These are phyloP conservation scores for Micrasema longulum DNA, from an alignment of 1,140 invertebrate species.

Conservation along the genomic window DNA sequence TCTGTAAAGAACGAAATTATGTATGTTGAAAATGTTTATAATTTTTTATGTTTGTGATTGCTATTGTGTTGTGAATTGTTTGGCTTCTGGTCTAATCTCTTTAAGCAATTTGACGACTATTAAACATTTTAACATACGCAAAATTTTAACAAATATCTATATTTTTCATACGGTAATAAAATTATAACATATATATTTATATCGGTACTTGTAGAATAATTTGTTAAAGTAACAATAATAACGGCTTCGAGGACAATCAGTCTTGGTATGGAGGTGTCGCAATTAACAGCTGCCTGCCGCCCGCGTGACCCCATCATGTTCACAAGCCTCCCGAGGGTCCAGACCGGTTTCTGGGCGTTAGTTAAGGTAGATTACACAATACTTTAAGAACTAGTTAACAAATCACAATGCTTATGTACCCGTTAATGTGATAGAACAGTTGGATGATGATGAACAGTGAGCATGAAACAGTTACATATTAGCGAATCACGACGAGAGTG, in stretches of 20 bases:
- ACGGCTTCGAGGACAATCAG: constrained; percentile 34
- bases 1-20: constrained; percentile 21
- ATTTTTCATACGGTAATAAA: constrained; percentile 30
- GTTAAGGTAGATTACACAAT: constrained; percentile 12
- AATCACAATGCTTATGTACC: constrained; percentile 37
- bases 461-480: constrained; percentile 20
- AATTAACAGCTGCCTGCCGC: too few relatives aligned
- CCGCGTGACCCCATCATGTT: too few relatives aligned
- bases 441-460: background rate
- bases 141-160: constrained; percentile 24
- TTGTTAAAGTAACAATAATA: background rate
- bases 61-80: constrained; percentile 34
- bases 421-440: constrained; percentile 17
- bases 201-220: constrained; percentile 30
- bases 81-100: constrained; percentile 23
- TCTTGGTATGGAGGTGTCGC: background rate
- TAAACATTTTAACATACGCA: constrained; percentile 24
- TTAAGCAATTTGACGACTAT: constrained; percentile 20
- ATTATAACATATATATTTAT: constrained; percentile 29
- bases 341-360: background rate
- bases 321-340: too few relatives aligned
- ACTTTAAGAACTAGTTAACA: constrained; percentile 2
- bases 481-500: constrained; percentile 19
- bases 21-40: too few relatives aligned
- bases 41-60: constrained; percentile 25